Conservation (phyloP, 2,113 vertebrate species). For the Nestor notabilis region DNA sequence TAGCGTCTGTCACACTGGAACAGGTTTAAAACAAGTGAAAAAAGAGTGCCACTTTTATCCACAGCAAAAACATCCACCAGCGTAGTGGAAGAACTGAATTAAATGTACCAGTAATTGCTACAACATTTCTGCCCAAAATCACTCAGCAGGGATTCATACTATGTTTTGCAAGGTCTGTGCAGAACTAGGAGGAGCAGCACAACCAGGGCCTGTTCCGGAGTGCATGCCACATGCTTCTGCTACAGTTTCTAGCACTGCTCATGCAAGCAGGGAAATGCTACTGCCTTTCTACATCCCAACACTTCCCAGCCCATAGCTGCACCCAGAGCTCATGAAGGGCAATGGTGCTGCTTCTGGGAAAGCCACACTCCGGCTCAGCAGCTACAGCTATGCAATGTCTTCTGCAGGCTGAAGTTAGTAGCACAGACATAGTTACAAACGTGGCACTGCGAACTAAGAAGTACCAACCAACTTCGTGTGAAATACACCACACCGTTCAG, state of each 20-base stretch:
- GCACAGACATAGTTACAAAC: neutral
- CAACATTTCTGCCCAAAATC: neutral
- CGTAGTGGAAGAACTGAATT: neutral
- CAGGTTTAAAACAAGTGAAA: neutral
- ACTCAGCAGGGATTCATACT: neutral
- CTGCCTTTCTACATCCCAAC: neutral
- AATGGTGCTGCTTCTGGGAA: neutral
- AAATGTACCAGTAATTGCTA: neutral
- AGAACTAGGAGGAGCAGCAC: neutral
- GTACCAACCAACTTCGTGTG: neutral
- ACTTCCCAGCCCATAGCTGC: neutral
- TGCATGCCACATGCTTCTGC: neutral
- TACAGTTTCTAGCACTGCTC: neutral
- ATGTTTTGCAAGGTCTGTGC: neutral
- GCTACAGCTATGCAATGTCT: neutral
- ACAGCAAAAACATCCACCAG: neutral
- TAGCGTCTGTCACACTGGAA: neutral
- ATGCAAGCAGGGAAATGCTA: neutral
- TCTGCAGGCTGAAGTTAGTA: neutral
- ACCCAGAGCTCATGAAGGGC: neutral
- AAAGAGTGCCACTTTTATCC: neutral
- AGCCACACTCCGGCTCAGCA: neutral
- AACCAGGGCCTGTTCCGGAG: neutral
- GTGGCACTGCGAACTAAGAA: neutral
- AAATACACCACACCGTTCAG: neutral